Base-by-base conservation (phyloP, 2,888 invertebrate species). In the Acanthosepion lycidas region DNA sequence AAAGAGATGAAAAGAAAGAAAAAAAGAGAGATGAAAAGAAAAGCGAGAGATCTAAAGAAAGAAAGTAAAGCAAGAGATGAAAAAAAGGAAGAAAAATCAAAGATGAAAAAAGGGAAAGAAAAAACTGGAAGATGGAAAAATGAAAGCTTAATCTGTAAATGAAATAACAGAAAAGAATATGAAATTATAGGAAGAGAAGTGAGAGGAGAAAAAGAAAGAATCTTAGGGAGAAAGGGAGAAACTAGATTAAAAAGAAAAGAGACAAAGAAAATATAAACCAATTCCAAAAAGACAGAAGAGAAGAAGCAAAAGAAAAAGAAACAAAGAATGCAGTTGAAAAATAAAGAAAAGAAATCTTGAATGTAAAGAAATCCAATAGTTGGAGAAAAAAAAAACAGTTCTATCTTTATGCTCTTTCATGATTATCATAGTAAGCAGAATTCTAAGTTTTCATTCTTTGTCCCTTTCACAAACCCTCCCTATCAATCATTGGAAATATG, bases 401-500 rank as follows among this genome's bases (percentile, higher is more conserved):
- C 23, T 33, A n/a, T 78, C n/a, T 78, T 78, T n/a, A 12, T 15
- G n/a, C n/a, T n/a, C n/a, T 78, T 33, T 15, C n/a, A 78, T 78
- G 78, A 78, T 33, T 78, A 33, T 78, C 15, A 9, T 33, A 78
- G 78, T 15, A 78, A 78, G n/a, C 15, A 12, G 78, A n/a, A 33
- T 33, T n/a, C 78, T n/a, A n/a, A 78, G 78, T 78, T 78, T 78
- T 33, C 78, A n/a, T 33, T 78, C n/a, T n/a, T n/a, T 78, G 78
- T 15, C 78, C n/a, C 78, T 33, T 33, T 78, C n/a, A 78, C 78
- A 33, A n/a, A 78, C 33, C 78, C n/a, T n/a, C n/a, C 78, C 18
- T 15, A 78, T 78, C 78, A 78, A 78, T 78, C 78, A 78, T 78
- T 78, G 78, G 78, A 78, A 78, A 78, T 78, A 78, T 78, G 78